Conservation (phyloP, 35 echinoderm and acorn worm genomes). For the Heliocidaris tuberculata region DNA sequence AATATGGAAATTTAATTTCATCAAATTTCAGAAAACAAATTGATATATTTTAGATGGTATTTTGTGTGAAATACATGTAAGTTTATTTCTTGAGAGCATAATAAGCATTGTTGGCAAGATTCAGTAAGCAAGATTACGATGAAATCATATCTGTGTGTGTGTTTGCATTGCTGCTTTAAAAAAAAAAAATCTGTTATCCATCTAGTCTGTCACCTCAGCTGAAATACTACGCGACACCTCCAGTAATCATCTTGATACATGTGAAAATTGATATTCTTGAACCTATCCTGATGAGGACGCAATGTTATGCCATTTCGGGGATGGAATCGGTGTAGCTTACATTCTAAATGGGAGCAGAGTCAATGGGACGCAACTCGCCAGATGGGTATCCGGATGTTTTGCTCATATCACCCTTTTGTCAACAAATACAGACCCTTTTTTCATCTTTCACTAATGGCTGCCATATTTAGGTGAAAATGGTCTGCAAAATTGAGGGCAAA, state of each 20-base stretch:
- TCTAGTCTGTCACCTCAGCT: not conserved
- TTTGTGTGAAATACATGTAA: too few relatives aligned
- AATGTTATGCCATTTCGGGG: not conserved
- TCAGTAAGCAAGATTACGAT: too few relatives aligned
- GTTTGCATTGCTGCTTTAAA: too few relatives aligned
- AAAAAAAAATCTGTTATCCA: too few relatives aligned
- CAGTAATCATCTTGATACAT: not conserved
- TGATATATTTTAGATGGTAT: too few relatives aligned
- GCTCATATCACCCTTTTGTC: not conserved
- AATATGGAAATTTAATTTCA: too few relatives aligned
- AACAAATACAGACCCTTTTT: constrained; percentile 1
- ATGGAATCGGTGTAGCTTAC: too few relatives aligned
- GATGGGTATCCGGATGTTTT: not conserved
- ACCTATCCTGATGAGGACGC: not conserved
- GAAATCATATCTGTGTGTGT: too few relatives aligned
- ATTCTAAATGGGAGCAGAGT: not conserved
- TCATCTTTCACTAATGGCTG: not conserved
- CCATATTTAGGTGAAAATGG: not conserved
- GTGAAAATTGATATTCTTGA: not conserved
- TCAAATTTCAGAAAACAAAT: too few relatives aligned
- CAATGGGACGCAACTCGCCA: not conserved
- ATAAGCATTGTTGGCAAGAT: too few relatives aligned
- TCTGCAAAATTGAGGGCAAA: not conserved
- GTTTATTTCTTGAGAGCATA: too few relatives aligned
- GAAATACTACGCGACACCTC: not conserved